Evolutionary conservation across 2,113 vertebrate genomes (phyloP).

Genomic region (Hemichromis elongatus): DNA sequence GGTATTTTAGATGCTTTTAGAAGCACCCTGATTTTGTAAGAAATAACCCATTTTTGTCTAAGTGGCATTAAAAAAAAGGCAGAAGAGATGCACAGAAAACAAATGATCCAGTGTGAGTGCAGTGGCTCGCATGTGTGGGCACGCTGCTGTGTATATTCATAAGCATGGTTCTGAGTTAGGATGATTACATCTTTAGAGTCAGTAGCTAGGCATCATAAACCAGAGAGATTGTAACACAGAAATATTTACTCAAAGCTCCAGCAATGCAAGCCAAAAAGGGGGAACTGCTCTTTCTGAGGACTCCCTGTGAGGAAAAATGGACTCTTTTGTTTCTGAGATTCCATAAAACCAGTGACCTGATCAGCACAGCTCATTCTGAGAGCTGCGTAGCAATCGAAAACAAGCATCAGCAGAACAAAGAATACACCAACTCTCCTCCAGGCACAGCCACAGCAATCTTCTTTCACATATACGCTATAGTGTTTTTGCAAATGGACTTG

Average conservation of each 20-base stretch:
- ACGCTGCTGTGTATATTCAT: neutral
- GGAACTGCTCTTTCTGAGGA: neutral
- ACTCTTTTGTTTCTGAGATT: constrained; percentile 33
- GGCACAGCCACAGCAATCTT: neutral
- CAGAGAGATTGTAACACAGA: constrained; percentile 6
- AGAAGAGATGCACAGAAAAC: neutral
- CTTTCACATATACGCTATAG: neutral
- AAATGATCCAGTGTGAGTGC: neutral
- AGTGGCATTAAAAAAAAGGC: neutral
- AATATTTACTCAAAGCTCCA: neutral
- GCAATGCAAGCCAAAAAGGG: neutral
- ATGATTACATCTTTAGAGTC: constrained; percentile 26
- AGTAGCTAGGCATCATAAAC: constrained; percentile 24
- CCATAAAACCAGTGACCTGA: constrained; percentile 36
- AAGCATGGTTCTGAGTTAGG: constrained; percentile 1
- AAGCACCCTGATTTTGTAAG: neutral
- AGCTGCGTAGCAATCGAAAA: neutral
- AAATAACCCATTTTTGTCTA: neutral
- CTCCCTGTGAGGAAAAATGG: neutral
- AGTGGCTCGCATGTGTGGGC: neutral
- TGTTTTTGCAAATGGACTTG: neutral
- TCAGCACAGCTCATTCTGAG: neutral
- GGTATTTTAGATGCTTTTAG: neutral
- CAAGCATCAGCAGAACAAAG: neutral
- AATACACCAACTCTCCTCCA: neutral